phyloP scores from a whole-genome alignment of 2,797 vertebrate genomes.

The Okamejei kenojei region DNA sequence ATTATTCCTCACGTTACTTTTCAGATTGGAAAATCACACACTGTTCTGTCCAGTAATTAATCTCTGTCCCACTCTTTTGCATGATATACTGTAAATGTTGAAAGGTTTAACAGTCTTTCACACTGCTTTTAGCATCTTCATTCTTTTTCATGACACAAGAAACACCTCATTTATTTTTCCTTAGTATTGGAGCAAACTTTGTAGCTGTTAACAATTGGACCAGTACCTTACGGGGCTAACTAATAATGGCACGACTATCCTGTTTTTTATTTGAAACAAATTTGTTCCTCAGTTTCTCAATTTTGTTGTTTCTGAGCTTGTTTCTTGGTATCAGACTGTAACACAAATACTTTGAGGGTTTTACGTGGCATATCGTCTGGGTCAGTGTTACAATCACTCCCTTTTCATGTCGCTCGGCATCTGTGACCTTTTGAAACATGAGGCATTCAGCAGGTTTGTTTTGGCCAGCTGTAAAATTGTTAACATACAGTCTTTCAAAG shows the following conservation, averaged over 20 bases:
- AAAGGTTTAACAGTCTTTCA: not conserved
- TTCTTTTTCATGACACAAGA: not conserved
- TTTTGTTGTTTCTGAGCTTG: not conserved
- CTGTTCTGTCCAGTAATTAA: not conserved
- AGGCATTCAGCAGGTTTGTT: conserved; percentile 56
- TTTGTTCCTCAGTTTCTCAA: conserved; percentile 41
- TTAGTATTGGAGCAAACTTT: not conserved
- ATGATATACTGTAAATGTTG: not conserved
- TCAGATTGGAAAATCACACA: not conserved
- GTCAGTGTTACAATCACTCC: conserved; percentile 50
- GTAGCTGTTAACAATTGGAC: conserved; percentile 39
- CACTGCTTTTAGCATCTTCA: not conserved
- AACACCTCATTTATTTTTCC: not conserved
- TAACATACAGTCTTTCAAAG: conserved; percentile 62
- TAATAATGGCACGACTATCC: conserved; percentile 43
- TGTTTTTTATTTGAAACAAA: conserved; percentile 42
- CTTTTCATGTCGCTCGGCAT: conserved; percentile 49
- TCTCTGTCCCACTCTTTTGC: not conserved
- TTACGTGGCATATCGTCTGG: conserved; percentile 46
- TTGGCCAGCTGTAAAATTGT: conserved; percentile 49
- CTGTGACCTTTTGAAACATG: conserved; percentile 52
- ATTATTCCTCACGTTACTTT: not conserved
- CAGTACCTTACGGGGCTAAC: conserved; percentile 49
- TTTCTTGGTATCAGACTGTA: conserved; percentile 39
- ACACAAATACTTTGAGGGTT: conserved; percentile 58